Evolutionary conservation across 30 jellyfish, hydroid and myxozoan species (phyloP), one percentile per base, ranked within the genome.

Genomic region (Aurelia coerulea): DNA sequence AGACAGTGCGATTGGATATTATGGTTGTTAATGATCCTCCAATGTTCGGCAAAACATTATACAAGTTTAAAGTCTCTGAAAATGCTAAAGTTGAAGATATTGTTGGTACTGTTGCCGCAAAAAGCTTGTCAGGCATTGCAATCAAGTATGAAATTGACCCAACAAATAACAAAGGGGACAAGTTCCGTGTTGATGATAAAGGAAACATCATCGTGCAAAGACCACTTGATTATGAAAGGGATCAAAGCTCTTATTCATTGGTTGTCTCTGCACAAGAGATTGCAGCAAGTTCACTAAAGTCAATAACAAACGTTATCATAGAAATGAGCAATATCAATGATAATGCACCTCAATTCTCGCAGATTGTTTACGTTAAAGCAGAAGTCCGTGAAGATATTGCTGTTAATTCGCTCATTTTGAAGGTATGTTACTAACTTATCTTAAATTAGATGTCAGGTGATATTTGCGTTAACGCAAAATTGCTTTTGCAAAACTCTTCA

Each of bases 11-110:
- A 29, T 35, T 95, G 23, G 82, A 63, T 23, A 80, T 95, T 67
- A 81, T 56, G 56, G 95, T 97, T 52, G 99, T 95, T 14, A 90
- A 95, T 53, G 94, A 89, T 42, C 99, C 99, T 1, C 99, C 99
- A 0, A 73, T 54, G 32, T 95, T 95, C 60, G 60, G 54, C 32
- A 62, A 80, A n/a, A 62, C 68, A 16, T 78, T 95, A 19, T 95
- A 95, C 75, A 96, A 95, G 79, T 89, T 95, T 81, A 65, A 54
- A 23, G 97, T 90, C n/a, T 71, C 95, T 7, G 99, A 95, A 63
- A 88, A 84, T n/a, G 91, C 99, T 1, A 62, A 51, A 10, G 87
- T 84, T 31, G 99, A 95, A 73, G 18, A 75, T 10, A 65, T 64
- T 10, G 83, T 95, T 13, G 99, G 99, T 7, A 59, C 71, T 17